Evolutionary conservation across 1,140 invertebrate species (phyloP).

Genomic region (Oppia nitens): DNA sequence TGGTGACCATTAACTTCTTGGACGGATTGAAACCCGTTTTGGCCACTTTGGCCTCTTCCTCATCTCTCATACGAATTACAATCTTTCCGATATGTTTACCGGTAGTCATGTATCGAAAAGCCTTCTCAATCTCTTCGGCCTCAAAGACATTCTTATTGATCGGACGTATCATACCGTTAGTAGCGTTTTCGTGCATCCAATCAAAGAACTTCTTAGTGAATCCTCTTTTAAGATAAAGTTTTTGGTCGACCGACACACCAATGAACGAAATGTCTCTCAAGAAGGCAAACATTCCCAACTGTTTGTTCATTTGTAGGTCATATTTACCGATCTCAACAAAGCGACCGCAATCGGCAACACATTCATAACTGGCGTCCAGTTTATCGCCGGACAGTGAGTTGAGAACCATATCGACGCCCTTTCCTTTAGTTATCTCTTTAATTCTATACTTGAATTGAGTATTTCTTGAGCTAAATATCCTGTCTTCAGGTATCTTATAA

Average conservation of each 20-base stretch:
- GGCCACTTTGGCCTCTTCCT: too few species aligned
- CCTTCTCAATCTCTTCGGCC: conserved; percentile 48
- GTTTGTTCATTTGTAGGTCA: too few species aligned
- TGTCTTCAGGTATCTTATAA: conserved; percentile 32
- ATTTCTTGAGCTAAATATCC: conserved; percentile 36
- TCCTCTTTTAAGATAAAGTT: too few species aligned
- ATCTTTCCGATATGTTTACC: conserved; percentile 96
- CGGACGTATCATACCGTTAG: conserved; percentile 62
- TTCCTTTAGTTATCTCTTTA: conserved; percentile 31
- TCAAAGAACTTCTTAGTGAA: too few species aligned
- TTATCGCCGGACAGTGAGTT: too few species aligned
- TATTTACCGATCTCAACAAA: too few species aligned
- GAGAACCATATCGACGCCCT: conserved; percentile 76
- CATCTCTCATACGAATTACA: conserved; percentile 30
- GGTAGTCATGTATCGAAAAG: conserved; percentile 81
- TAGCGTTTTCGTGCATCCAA: conserved; percentile 70
- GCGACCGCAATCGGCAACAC: too few species aligned
- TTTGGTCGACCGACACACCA: too few species aligned
- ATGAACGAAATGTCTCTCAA: too few species aligned
- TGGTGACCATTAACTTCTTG: conserved; percentile 43
- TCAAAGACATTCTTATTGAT: conserved; percentile 47
- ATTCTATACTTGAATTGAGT: conserved; percentile 33
- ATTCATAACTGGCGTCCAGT: too few species aligned
- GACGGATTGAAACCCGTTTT: conserved; percentile 68
- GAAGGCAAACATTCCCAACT: too few species aligned